These are phyloP conservation scores for Myrmecophaga tridactyla DNA, from an alignment of 2,113 vertebrate species.

Conservation along the genomic window DNA sequence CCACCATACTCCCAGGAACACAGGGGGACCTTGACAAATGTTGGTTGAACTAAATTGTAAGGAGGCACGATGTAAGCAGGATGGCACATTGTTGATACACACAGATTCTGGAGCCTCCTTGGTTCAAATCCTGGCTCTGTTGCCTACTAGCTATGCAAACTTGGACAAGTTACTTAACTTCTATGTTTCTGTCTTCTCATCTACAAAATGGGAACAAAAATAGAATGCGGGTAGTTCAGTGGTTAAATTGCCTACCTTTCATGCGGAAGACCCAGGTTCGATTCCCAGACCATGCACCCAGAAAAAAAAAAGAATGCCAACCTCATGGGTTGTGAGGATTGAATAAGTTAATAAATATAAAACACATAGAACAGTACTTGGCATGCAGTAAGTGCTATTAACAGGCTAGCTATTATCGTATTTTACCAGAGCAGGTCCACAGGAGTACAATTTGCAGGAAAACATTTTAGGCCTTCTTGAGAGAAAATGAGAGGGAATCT, in stretches of 20 bases:
- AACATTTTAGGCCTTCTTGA: not conserved
- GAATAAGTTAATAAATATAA: not conserved
- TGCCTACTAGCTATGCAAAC: not conserved
- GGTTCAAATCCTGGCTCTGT: not conserved
- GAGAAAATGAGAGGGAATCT: not conserved
- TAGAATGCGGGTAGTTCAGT: too few relatives aligned
- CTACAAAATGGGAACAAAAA: not conserved
- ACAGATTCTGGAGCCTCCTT: not conserved
- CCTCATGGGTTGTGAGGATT: not conserved
- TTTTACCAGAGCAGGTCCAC: not conserved
- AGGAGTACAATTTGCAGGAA: not conserved
- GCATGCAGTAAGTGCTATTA: not conserved
- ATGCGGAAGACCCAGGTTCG: too few relatives aligned
- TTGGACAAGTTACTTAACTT: not conserved
- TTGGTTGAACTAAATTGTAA: not conserved
- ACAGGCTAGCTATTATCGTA: not conserved
- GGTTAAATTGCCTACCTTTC: too few relatives aligned
- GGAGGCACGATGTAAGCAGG: not conserved
- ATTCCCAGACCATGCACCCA: too few relatives aligned
- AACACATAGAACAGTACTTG: not conserved
- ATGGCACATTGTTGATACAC: not conserved
- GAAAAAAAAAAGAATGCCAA: not conserved
- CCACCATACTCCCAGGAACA: not conserved
- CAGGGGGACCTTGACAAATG: not conserved
- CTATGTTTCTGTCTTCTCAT: not conserved